phyloP scores from a whole-genome alignment of 2,888 invertebrate genomes.

The Cyclophora albipunctata region DNA sequence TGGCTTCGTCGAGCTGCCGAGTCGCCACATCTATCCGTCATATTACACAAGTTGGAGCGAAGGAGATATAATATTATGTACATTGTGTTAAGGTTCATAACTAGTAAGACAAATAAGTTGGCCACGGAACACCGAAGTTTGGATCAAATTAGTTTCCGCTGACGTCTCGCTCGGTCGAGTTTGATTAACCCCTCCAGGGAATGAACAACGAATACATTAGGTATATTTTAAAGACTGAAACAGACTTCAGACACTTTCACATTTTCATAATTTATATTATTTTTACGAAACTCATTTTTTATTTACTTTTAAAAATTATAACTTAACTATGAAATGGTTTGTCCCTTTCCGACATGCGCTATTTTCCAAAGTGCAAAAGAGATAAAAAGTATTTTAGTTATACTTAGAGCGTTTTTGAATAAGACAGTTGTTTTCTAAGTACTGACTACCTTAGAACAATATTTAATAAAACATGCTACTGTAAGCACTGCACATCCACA shows the following conservation, averaged over 20 bases:
- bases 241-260: conserved; percentile 1
- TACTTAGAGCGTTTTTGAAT: too few relatives aligned
- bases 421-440: too few relatives aligned
- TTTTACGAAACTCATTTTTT: not conserved
- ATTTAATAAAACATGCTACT: too few relatives aligned
- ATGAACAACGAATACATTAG: conserved; percentile 30
- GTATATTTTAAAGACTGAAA: conserved; percentile 9
- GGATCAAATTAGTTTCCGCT: conserved; percentile 61
- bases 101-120: conserved; percentile 55
- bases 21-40: conserved; percentile 21
- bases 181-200: conserved; percentile 56
- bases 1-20: conserved; percentile 19
- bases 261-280: not conserved
- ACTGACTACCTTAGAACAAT: too few relatives aligned
- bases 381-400: too few relatives aligned
- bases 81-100: conserved; percentile 55
- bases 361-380: too few relatives aligned
- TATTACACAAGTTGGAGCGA: conserved; percentile 31
- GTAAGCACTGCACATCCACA: not conserved
- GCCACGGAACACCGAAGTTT: conserved; percentile 50
- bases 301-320: too few relatives aligned
- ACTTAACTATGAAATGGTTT: too few relatives aligned
- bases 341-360: too few relatives aligned
- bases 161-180: conserved; percentile 45
- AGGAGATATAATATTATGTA: conserved; percentile 49